Percentiles rank a stretch among this genome's conserved stretches.
phyloP scores from a whole-genome alignment of 2,797 vertebrate species.

The Helarctos malayanus region DNA sequence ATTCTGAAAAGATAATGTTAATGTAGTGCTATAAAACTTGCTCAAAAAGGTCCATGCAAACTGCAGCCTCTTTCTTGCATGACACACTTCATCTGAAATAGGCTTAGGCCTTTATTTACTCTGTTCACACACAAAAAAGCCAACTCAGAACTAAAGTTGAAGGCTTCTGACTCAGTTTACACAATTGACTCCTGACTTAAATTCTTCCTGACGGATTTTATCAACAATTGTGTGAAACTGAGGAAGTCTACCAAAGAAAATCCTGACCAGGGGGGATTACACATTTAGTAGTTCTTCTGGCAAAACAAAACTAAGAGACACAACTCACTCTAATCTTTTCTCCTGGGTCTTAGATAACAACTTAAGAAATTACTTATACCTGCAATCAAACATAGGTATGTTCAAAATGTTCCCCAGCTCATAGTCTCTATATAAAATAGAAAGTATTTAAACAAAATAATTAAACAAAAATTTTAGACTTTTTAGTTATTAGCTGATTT shows the following conservation, averaged over 20 bases:
- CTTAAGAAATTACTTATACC: background rate
- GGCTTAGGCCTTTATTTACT: background rate
- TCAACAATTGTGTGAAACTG: background rate
- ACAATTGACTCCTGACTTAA: background rate
- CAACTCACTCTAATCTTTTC: background rate
- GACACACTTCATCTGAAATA: background rate
- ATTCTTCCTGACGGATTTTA: background rate
- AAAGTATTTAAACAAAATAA: background rate
- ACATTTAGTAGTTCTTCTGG: background rate
- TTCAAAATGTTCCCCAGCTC: background rate
- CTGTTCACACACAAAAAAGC: background rate
- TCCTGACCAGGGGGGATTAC: background rate
- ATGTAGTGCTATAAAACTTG: background rate
- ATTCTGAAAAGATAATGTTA: background rate
- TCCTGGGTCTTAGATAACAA: background rate
- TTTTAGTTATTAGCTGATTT: background rate
- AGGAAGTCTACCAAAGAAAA: background rate
- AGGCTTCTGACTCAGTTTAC: background rate
- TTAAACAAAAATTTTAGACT: background rate
- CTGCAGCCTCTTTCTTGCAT: background rate
- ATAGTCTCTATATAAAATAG: background rate
- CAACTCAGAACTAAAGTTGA: background rate
- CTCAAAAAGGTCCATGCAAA: background rate
- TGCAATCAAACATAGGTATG: background rate
- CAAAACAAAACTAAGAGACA: background rate